A percentile compares a stretch with the other conserved stretches of the same genome.
Evolutionary conservation across 2,113 vertebrate genomes (phyloP).

Genomic region (Polypterus senegalus): DNA sequence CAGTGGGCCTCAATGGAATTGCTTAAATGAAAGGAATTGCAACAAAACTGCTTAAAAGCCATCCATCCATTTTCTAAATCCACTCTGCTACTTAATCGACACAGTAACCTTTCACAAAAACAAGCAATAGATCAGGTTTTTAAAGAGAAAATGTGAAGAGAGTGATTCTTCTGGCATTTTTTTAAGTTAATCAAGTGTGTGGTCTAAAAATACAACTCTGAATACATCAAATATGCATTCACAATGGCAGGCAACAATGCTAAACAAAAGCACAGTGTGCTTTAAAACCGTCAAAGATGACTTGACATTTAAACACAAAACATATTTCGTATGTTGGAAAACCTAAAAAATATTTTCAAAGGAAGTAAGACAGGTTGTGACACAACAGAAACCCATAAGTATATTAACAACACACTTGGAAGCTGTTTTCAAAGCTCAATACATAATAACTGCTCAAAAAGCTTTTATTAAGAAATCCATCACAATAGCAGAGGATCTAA

Average conservation of each 20-base stretch:
- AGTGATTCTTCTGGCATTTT: too few species aligned
- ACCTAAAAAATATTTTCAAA: not conserved
- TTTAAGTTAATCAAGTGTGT: too few species aligned
- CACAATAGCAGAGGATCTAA: slow-evolving; percentile 1
- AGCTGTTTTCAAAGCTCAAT: not conserved
- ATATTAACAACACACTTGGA: not conserved
- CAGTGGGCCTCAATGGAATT: too few species aligned
- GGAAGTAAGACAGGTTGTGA: not conserved
- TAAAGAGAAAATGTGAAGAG: too few species aligned
- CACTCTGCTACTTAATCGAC: too few species aligned
- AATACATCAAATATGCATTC: not conserved
- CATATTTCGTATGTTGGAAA: not conserved
- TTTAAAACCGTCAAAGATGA: not conserved
- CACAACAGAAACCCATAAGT: slow-evolving; percentile 1
- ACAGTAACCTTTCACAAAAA: too few species aligned
- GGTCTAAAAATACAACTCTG: too few species aligned
- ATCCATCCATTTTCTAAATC: too few species aligned
- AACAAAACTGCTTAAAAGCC: too few species aligned
- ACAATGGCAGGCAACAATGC: not conserved
- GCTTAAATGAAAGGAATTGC: too few species aligned
- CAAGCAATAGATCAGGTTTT: too few species aligned
- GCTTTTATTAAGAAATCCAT: slow-evolving; percentile 5
- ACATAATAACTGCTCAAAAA: not conserved
- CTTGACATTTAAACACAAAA: not conserved
- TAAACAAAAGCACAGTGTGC: not conserved